These are phyloP conservation scores for Heteromormyrus szaboi DNA, from an alignment of 2,797 vertebrate species.

Conservation along the genomic window DNA sequence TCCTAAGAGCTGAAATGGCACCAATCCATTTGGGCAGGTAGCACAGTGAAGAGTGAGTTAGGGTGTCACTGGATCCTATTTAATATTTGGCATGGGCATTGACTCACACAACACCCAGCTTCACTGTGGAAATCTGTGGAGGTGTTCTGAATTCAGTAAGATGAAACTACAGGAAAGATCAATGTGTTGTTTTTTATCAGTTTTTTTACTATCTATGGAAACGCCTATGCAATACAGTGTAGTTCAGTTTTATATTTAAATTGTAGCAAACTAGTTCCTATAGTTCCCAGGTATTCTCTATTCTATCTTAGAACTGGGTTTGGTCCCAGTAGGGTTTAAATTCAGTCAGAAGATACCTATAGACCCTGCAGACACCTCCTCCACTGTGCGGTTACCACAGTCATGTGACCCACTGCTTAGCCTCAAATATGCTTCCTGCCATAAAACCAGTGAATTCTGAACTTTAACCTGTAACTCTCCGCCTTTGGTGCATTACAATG, in stretches of 20 bases:
- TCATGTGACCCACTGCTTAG: not conserved
- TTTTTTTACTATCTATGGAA: not conserved
- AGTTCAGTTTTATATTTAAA: not conserved
- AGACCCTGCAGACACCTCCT: not conserved
- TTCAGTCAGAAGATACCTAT: not conserved
- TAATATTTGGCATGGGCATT: not conserved
- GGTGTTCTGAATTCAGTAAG: not conserved
- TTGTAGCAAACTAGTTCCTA: not conserved
- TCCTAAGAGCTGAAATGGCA: not conserved
- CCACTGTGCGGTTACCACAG: not conserved
- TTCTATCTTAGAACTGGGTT: not conserved
- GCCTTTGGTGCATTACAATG: not conserved
- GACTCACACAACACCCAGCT: not conserved
- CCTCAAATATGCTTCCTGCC: not conserved
- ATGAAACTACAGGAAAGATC: not conserved
- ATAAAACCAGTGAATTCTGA: not conserved
- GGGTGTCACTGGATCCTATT: not conserved
- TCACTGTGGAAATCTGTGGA: not conserved
- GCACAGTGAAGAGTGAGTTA: conserved; percentile 5
- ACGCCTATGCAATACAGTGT: not conserved
- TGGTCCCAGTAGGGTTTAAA: not conserved
- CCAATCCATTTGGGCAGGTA: conserved; percentile 16
- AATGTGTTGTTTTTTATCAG: not conserved
- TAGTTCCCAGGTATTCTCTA: not conserved
- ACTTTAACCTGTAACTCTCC: not conserved